Evolutionary conservation across 2,113 vertebrate species (phyloP), one percentile per base, ranked within the genome.

Genomic region (Hemiprocne comata): DNA sequence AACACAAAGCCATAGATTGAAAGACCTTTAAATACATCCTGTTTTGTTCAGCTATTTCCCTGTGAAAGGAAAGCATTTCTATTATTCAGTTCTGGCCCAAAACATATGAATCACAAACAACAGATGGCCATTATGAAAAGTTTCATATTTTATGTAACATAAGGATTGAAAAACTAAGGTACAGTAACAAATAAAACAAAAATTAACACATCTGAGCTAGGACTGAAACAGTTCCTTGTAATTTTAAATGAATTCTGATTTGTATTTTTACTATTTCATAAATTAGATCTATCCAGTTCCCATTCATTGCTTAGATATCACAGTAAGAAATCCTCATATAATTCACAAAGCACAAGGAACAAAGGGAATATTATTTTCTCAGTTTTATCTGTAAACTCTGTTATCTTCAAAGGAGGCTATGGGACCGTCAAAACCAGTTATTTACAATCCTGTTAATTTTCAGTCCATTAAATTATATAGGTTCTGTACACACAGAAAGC

Each of bases 41-140:
- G 11, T 9, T 23, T 18, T 86, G 34, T 88, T 70, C 66, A 95
- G 18, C 20, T 83, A 50, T n/a, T 80, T 62, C 26, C 17, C 42
- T 42, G 17, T 13, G 13, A 85, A 91, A 87, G 25, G 40, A 77
- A 87, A 86, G 46, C 38, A 42, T 73, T 78, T 90, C 61, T 75
- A 61, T 75, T 88, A 81, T 71, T 65, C 58, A 62, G 18, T 92
- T 88, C 31, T 92, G 66, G 53, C 54, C 72, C 36, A 84, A 90
- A 94, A 86, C 42, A 64, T 53, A 74, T 40, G 48, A 86, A 90
- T 78, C 75, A 89, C 65, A 75, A 90, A 90, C n/a, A 92, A 79
- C 92, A 95, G 90, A 93, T 85, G 83, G 83, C 11, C 53, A 78
- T 65, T 55, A 90, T 1, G 7, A 87, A 60, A 93, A 84, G 38